These are phyloP conservation scores for Ganaspis sp. DNA, from an alignment of 1,140 invertebrate species.

Conservation along the genomic window DNA sequence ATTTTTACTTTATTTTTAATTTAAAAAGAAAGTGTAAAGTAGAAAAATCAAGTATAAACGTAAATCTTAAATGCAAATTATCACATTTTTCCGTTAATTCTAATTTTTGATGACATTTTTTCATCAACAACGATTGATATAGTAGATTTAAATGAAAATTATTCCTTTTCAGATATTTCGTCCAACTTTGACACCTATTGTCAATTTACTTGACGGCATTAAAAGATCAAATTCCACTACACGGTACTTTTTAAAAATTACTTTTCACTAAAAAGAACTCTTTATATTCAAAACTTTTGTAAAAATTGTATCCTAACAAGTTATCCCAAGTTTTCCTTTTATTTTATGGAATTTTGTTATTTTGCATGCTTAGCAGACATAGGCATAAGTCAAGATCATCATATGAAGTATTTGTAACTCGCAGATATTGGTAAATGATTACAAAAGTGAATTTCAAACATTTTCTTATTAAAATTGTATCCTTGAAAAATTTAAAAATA, in stretches of 20 bases:
- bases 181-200: slow-evolving; percentile 70
- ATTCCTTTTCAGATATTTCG: slow-evolving; percentile 70
- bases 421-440: slow-evolving; percentile 63
- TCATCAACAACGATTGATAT: too few species aligned
- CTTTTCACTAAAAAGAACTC: too few species aligned
- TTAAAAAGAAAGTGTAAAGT: not conserved
- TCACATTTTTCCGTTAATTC: too few species aligned
- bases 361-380: slow-evolving; percentile 66
- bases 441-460: slow-evolving; percentile 31
- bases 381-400: slow-evolving; percentile 58
- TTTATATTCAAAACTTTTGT: too few species aligned
- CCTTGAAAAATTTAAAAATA: slow-evolving; percentile 31
- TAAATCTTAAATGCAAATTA: too few species aligned
- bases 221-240: slow-evolving; percentile 68
- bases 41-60: too few species aligned
- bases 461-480: slow-evolving; percentile 18
- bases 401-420: slow-evolving; percentile 14
- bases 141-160: slow-evolving; percentile 28
- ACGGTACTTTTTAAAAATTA: slow-evolving; percentile 57
- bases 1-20: not conserved
- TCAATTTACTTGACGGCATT: slow-evolving; percentile 71
- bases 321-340: slow-evolving; percentile 31
- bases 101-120: too few species aligned
- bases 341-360: slow-evolving; percentile 41
- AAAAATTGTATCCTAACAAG: too few species aligned